Percentiles rank a stretch among this genome's conserved stretches.
Evolutionary conservation across 2,888 invertebrate genomes (phyloP).

Genomic region (Liodrosophila aerea): DNA sequence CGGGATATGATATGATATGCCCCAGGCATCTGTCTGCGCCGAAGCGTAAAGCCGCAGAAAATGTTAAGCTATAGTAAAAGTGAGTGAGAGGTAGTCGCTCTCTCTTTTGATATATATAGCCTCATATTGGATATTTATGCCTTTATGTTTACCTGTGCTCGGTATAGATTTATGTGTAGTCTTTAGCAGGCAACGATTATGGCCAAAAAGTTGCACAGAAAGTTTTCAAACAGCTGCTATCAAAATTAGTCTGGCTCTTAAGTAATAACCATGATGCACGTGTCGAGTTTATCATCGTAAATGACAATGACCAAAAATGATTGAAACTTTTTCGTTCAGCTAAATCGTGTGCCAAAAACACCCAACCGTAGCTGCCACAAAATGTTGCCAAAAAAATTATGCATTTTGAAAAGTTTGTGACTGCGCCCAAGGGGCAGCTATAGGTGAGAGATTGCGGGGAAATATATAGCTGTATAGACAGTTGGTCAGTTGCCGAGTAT

Average conservation of each 20-base stretch:
- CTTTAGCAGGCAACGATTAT: constrained; percentile 54
- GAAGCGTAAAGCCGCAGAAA: constrained; percentile 29
- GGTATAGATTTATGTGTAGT: constrained; percentile 57
- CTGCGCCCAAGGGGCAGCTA: constrained; percentile 68
- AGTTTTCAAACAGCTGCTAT: constrained; percentile 35
- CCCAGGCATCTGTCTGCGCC: constrained; percentile 31
- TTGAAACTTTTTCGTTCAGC: constrained; percentile 62
- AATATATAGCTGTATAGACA: constrained; percentile 52
- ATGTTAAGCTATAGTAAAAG: neutral
- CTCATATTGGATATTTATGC: constrained; percentile 66
- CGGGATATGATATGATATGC: constrained; percentile 58
- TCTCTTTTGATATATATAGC: constrained; percentile 48
- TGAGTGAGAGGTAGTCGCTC: constrained; percentile 2
- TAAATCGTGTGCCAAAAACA: constrained; percentile 38
- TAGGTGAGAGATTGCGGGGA: constrained; percentile 31
- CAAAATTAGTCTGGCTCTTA: constrained; percentile 61
- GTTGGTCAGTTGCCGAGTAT: too few relatives aligned
- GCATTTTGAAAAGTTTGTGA: constrained; percentile 69
- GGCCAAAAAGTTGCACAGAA: constrained; percentile 45
- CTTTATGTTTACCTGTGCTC: constrained; percentile 37
- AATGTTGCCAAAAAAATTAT: constrained; percentile 57
- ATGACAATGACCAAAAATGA: constrained; percentile 54
- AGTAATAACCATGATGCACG: constrained; percentile 50
- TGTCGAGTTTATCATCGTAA: constrained; percentile 48
- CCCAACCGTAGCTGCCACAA: constrained; percentile 23